These are phyloP conservation scores for Ameiurus melas DNA, from an alignment of 2,113 vertebrate genomes.

Conservation along the genomic window DNA sequence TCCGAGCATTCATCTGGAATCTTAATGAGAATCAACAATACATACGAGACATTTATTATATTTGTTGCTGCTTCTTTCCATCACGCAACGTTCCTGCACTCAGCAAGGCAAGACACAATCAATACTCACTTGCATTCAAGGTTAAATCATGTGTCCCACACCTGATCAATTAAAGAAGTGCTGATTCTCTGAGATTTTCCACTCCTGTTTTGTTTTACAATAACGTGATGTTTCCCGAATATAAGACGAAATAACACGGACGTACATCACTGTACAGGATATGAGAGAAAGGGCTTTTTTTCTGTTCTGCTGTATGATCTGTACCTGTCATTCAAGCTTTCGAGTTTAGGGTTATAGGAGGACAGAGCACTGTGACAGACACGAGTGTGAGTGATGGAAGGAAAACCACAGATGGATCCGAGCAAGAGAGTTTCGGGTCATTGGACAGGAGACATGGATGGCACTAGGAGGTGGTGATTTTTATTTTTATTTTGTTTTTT, in stretches of 20 bases:
- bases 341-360: neutral
- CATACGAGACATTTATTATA: conserved; percentile 37
- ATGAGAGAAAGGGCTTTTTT: neutral
- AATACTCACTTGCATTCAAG: conserved; percentile 43
- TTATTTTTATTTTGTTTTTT: neutral
- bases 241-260: neutral
- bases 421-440: conserved; percentile 35
- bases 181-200: neutral
- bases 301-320: neutral
- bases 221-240: neutral
- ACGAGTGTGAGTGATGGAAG: conserved; percentile 23
- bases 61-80: conserved; percentile 3
- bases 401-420: conserved; percentile 15
- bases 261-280: neutral
- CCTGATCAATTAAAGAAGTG: conserved; percentile 33
- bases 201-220: neutral
- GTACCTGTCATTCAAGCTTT: conserved; percentile 25
- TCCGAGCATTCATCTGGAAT: conserved; percentile 25
- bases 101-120: conserved; percentile 48
- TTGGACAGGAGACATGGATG: conserved; percentile 10
- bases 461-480: neutral
- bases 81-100: conserved; percentile 18
- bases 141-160: conserved; percentile 10
- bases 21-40: conserved; percentile 43
- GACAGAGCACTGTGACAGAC: conserved; percentile 26